phyloP scores from a whole-genome alignment of 2,888 invertebrate genomes.

The Eupithecia vulgata region DNA sequence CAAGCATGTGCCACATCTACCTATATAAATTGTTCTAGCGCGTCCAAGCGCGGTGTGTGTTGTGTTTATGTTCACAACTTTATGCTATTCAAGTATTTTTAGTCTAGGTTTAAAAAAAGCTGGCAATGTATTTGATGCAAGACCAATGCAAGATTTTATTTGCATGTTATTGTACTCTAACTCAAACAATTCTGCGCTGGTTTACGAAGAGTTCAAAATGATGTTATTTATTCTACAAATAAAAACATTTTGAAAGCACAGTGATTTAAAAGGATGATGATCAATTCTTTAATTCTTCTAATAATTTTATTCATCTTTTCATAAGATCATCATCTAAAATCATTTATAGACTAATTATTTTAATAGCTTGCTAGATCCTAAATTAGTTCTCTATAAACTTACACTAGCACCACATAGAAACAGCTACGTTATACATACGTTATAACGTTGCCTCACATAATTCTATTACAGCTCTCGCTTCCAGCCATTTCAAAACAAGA shows the following conservation, averaged over 20 bases:
- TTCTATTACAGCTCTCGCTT: background rate
- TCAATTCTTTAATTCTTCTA: background rate
- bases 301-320: too few relatives aligned
- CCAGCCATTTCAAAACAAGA: conserved; percentile 11
- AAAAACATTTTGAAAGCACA: too few relatives aligned
- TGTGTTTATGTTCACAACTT: background rate
- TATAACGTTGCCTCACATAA: background rate
- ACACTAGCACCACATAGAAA: background rate
- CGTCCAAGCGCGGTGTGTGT: background rate
- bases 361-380: background rate
- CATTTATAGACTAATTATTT: background rate
- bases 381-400: background rate
- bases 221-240: background rate
- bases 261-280: background rate
- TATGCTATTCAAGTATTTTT: background rate
- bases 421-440: background rate
- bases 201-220: too few relatives aligned
- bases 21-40: background rate
- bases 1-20: background rate
- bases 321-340: too few relatives aligned
- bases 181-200: too few relatives aligned
- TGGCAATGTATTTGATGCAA: background rate
- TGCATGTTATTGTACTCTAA: background rate
- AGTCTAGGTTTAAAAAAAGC: background rate
- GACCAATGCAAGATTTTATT: background rate